Evolutionary conservation across 2,113 vertebrate genomes (phyloP), one percentile per base, ranked within the genome.

Genomic region (Muntiacus muntjak): DNA sequence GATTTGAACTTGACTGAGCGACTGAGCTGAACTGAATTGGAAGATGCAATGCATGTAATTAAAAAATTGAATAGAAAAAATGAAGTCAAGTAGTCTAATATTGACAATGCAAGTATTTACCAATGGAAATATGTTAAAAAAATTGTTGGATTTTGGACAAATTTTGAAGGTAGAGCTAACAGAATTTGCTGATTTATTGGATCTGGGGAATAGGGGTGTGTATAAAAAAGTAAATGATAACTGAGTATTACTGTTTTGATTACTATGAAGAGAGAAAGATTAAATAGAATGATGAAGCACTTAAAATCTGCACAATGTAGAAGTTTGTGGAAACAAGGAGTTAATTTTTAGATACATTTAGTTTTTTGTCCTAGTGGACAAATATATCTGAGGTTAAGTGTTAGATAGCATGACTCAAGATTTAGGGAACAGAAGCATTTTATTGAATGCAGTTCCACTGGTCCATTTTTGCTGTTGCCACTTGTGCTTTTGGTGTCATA

Each of bases 1-100:
- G 6, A 62, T 62, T 7, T 33, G 3, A 6, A 33, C 60, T 33
- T 6, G 1, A 33, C 14, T 62, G 28, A 62, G 6, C 0, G 2
- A 62, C 14, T 62, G 28, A 62, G 60, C 60, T 33, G 13, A 33
- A 33, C 60, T 62, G 60, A 47, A 52, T 21, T 74, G 17, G 54
- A 40, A 76, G 19, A 13, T 87, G 23, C 12, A 52, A 25, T 2
- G 2, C 43, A 50, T 33, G 6, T 7, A 7, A 50, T 45, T 62
- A 62, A n/a, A 60, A 85, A 91, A 90, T 60, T 28, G 10, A 15
- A 26, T 33, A 19, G 62, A 52, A n/a, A 76, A 95, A 60, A 54
- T 52, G 4, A n/a, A 1, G 30, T 33, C 79, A 78, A 85, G 5
- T 33, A 54, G 13, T 60, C 14, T 7, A 82, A 55, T 52, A 23